Conservation (phyloP, 2,113 vertebrate genomes). For the Bambusicola thoracicus region DNA sequence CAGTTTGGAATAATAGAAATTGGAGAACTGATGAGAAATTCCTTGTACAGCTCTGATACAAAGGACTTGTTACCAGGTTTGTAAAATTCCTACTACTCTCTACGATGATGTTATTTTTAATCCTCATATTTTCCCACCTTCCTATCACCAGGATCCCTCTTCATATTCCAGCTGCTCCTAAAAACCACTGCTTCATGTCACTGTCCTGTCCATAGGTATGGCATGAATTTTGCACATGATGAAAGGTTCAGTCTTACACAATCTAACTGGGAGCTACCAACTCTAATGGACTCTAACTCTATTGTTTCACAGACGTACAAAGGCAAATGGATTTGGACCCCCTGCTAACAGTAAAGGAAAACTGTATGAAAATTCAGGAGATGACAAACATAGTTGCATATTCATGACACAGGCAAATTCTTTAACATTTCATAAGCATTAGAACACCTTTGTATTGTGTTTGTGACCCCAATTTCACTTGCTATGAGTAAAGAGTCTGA, state of each 20-base stretch:
- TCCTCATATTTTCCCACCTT: not conserved
- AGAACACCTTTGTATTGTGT: constrained; percentile 7
- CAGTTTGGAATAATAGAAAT: not conserved
- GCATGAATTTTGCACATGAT: not conserved
- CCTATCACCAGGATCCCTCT: not conserved
- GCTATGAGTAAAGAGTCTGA: constrained; percentile 45
- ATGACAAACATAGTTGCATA: constrained; percentile 14
- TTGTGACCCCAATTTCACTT: constrained; percentile 19
- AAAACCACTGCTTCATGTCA: not conserved
- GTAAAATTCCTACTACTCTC: not conserved
- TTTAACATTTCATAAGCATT: constrained; percentile 21
- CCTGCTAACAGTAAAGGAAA: constrained; percentile 47
- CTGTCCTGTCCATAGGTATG: not conserved
- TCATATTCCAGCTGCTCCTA: not conserved
- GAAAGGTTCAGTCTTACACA: not conserved
- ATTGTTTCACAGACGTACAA: not conserved
- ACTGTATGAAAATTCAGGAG: not conserved
- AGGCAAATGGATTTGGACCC: constrained; percentile 3
- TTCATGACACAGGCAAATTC: constrained; percentile 40
- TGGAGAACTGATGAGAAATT: not conserved
- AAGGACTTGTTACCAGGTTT: not conserved
- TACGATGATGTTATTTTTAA: not conserved
- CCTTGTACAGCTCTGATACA: not conserved
- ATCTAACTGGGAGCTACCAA: not conserved
- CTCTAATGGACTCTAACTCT: not conserved